phyloP scores from a whole-genome alignment of 2,888 invertebrate species.

The Notocelia uddmanniana region DNA sequence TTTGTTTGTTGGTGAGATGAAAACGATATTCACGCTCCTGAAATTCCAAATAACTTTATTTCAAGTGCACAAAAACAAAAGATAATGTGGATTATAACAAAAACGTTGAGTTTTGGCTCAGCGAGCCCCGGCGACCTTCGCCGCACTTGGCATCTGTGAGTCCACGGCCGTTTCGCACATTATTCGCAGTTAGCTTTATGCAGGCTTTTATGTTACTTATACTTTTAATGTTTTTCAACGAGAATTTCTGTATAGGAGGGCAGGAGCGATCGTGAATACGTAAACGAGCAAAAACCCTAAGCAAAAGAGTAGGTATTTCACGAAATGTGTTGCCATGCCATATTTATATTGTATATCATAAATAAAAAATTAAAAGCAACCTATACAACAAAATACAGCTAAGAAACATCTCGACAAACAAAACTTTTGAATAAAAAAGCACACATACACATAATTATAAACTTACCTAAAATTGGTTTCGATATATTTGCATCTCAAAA shows the following conservation, averaged over 20 bases:
- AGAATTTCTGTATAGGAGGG: background rate
- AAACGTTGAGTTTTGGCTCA: slow-evolving; percentile 13
- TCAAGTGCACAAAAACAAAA: background rate
- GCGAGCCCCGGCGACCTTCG: slow-evolving; percentile 16
- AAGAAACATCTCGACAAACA: too few species aligned
- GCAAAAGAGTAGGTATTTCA: too few species aligned
- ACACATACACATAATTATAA: too few species aligned
- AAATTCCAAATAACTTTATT: background rate
- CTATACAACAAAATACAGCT: too few species aligned
- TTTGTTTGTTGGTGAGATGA: too few species aligned
- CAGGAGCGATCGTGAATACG: background rate
- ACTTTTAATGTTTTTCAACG: background rate
- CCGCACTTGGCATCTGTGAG: slow-evolving; percentile 26
- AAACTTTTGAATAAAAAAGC: too few species aligned
- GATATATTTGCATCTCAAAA: too few species aligned
- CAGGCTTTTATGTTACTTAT: slow-evolving; percentile 14
- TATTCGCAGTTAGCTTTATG: slow-evolving; percentile 20
- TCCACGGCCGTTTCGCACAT: slow-evolving; percentile 25
- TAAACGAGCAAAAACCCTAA: background rate
- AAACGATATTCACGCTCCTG: too few species aligned
- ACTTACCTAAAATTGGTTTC: too few species aligned
- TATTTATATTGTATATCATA: too few species aligned
- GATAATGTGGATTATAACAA: slow-evolving; percentile 1
- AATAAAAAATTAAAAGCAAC: too few species aligned
- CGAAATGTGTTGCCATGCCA: too few species aligned